These are phyloP conservation scores for Caracal caracal DNA, from an alignment of 2,113 vertebrate genomes.

Conservation along the genomic window DNA sequence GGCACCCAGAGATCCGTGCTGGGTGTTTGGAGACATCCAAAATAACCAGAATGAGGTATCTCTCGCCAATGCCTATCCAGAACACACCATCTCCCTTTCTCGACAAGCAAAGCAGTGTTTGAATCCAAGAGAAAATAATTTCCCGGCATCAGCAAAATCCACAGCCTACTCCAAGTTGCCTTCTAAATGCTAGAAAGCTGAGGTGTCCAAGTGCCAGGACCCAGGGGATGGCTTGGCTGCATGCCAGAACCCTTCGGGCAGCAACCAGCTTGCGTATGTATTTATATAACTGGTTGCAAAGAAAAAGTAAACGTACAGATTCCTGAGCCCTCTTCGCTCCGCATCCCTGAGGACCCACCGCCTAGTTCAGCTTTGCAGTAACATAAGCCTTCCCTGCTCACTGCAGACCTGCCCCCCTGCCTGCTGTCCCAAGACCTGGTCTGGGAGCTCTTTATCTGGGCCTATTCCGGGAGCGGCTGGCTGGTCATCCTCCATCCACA, in stretches of 20 bases:
- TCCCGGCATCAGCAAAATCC: slow-evolving; percentile 17
- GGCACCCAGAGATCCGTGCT: background rate
- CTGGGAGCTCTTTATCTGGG: too few relatives aligned
- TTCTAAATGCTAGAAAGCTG: slow-evolving; percentile 40
- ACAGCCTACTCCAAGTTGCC: background rate
- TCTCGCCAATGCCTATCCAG: background rate
- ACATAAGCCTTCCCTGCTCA: background rate
- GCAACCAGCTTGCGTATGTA: background rate
- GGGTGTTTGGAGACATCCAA: background rate
- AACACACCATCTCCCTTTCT: slow-evolving; percentile 36
- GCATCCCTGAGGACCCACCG: background rate
- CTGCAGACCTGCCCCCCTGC: background rate
- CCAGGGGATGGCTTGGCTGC: background rate
- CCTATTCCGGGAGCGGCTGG: background rate
- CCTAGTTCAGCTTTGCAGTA: background rate
- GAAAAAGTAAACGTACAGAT: background rate
- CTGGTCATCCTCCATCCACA: background rate
- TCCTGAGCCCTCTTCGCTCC: background rate
- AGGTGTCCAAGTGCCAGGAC: background rate
- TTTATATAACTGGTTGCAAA: slow-evolving; percentile 39
- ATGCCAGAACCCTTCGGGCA: background rate
- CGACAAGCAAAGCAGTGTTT: slow-evolving; percentile 33
- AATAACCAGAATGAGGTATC: background rate
- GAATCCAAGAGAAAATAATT: slow-evolving; percentile 51
- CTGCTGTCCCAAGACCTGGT: background rate